Evolutionary conservation across 1,140 invertebrate genomes (phyloP), one percentile per base, ranked within the genome.

Genomic region (Lerema accius): DNA sequence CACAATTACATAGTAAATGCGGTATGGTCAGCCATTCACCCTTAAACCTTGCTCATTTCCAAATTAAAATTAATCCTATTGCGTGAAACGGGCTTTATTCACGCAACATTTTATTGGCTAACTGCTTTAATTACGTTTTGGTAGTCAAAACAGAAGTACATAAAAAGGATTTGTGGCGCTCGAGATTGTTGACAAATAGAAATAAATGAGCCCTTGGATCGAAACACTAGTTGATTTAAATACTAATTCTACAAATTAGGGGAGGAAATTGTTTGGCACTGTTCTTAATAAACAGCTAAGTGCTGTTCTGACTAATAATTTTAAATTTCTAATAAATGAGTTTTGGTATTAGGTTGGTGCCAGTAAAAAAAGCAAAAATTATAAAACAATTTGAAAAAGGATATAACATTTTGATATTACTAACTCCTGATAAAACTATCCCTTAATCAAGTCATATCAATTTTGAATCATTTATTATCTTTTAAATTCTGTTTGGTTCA

Each of bases 61-160:
- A 32, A 32, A 32, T 32, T 32, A 32, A 32, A 32, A 32, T 32
- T 4, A 69, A 71, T 67, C 66, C 49, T 56, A 51, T 67, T 71
- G 65, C 67, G 66, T 79, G 74, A 77, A 80, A 79, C 67, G 64
- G 64, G 64, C 63, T 65, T 69, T 58, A 53, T 69, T 50, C 80
- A 83, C 71, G 76, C 80, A 68, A 83, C 65, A 73, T 79, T 80
- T 79, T 70, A 76, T 74, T 75, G 66, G 59, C 65, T 65, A 70
- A 32, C 71, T 70, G 62, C 69, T 69, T 75, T 77, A 78, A 83
- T 83, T 78, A 77, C 62, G 16, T 67, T 55, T 69, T 65, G 45
- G 61, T 66, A 49, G 51, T 67, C 23, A 62, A 64, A 69, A 56
- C 56, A 58, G 37, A 43, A 28, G 17, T 48, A 16, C 15, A 46